Conservation (phyloP, 92 coral and sea anemone species). For the Actinostola sp. region DNA sequence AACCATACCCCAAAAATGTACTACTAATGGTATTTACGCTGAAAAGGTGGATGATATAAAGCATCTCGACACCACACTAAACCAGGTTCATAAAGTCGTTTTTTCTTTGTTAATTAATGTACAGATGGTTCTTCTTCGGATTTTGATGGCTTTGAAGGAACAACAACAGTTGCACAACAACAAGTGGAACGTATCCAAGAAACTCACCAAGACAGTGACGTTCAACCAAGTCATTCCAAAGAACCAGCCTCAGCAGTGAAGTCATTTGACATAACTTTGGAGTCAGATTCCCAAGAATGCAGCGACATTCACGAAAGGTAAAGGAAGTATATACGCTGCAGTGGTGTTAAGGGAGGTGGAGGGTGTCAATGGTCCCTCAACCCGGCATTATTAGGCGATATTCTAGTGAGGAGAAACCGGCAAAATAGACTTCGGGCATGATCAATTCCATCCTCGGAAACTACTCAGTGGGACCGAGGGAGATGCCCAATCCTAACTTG, state of each 20-base stretch:
- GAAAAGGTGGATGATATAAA: neutral
- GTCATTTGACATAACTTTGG: neutral
- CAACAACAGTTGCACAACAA: neutral
- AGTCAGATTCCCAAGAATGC: neutral
- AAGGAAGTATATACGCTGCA: too few species aligned
- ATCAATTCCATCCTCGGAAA: too few species aligned
- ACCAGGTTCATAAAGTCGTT: neutral
- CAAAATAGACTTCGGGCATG: too few species aligned
- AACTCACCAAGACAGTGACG: too few species aligned
- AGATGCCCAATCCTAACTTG: too few species aligned
- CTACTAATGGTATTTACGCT: too few species aligned
- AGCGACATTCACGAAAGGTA: neutral
- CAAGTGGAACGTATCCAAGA: neutral
- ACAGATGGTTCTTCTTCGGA: slow-evolving; percentile 14
- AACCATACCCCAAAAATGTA: too few species aligned
- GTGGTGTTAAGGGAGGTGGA: too few species aligned
- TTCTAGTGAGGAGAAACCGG: too few species aligned
- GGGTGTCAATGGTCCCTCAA: too few species aligned
- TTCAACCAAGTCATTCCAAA: neutral
- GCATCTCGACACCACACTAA: neutral
- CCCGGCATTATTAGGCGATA: too few species aligned
- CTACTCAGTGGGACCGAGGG: too few species aligned
- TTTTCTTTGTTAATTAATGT: neutral
- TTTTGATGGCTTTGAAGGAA: neutral
- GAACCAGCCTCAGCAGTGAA: neutral